Conservation (phyloP, 2,797 vertebrate genomes). For the Muscicapa striata region DNA sequence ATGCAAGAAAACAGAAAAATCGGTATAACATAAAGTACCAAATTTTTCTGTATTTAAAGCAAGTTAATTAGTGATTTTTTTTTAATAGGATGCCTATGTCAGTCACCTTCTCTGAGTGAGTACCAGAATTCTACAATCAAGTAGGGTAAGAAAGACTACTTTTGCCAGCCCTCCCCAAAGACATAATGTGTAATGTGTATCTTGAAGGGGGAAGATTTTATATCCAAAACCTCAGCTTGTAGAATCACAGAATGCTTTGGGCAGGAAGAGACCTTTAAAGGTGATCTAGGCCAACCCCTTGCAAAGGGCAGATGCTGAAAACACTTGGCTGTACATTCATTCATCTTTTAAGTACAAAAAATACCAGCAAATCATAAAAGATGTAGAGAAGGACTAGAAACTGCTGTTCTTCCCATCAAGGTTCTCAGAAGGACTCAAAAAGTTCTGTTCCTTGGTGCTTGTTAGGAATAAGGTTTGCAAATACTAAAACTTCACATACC, state of each 20-base stretch:
- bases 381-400: neutral
- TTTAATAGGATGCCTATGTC: neutral
- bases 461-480: neutral
- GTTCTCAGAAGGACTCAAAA: neutral
- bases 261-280: neutral
- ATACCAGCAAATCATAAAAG: neutral
- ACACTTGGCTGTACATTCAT: neutral
- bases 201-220: neutral
- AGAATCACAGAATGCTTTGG: neutral
- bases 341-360: neutral
- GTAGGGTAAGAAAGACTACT: neutral
- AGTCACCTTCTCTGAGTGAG: neutral
- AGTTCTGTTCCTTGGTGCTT: neutral
- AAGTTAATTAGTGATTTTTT: neutral
- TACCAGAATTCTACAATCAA: neutral
- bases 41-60: neutral
- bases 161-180: neutral
- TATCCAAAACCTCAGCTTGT: neutral
- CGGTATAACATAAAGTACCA: neutral
- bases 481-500: neutral
- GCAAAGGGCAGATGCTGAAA: neutral
- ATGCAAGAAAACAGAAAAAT: neutral
- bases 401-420: neutral
- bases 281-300: neutral
- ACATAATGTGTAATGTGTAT: rapidly evolving